Conservation (phyloP, 2,113 vertebrate genomes). For the Chrysemys picta region DNA sequence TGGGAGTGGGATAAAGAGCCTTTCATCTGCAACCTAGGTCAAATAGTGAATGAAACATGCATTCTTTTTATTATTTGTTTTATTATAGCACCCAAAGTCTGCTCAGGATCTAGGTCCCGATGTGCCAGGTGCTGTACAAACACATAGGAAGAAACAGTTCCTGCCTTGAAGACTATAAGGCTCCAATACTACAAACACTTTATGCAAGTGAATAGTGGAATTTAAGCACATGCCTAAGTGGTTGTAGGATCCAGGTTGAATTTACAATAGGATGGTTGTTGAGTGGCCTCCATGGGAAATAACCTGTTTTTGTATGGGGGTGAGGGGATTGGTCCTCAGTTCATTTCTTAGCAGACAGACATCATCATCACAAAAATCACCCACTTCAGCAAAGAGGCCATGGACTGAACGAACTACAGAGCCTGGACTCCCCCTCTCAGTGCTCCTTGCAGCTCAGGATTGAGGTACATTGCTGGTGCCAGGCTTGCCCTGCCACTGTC, state of each 20-base stretch:
- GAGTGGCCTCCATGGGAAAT: background rate
- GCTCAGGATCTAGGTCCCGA: background rate
- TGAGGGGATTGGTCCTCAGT: too few relatives aligned
- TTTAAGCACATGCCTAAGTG: background rate
- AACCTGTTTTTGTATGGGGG: background rate
- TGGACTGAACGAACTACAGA: background rate
- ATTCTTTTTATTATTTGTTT: background rate
- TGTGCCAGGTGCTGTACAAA: background rate
- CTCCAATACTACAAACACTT: background rate
- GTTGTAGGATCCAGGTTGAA: background rate
- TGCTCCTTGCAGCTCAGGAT: background rate
- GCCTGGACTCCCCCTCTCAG: too few relatives aligned
- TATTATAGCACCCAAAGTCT: background rate
- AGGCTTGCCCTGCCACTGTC: background rate
- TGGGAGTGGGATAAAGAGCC: background rate
- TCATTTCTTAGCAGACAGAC: background rate
- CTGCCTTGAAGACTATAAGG: background rate
- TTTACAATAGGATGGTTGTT: background rate
- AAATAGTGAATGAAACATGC: background rate
- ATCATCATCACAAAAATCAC: background rate
- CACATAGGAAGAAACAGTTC: background rate
- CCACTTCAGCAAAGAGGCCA: background rate
- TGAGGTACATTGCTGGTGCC: background rate
- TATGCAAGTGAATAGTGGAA: background rate
- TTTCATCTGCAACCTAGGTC: background rate